phyloP scores from a whole-genome alignment of 2,797 vertebrate species.

The Babyrousa celebensis region DNA sequence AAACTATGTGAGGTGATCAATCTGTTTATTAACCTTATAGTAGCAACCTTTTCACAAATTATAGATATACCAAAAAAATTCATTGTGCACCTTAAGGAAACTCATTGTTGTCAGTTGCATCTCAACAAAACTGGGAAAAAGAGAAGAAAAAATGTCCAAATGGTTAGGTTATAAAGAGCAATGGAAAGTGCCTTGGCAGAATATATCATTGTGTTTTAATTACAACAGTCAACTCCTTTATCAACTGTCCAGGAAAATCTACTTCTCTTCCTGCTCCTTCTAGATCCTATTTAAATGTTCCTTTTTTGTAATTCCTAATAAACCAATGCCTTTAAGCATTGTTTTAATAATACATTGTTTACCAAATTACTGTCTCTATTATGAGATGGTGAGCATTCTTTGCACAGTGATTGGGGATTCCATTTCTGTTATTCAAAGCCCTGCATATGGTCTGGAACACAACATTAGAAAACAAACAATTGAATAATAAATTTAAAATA shows the following conservation, averaged over 20 bases:
- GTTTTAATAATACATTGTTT: too few relatives aligned
- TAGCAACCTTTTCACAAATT: neutral
- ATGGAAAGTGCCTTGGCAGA: neutral
- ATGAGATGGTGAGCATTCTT: neutral
- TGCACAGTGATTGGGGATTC: neutral
- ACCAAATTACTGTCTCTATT: too few relatives aligned
- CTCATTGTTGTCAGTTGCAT: neutral
- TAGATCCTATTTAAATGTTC: too few relatives aligned
- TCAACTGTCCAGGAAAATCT: too few relatives aligned
- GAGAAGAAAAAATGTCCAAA: neutral
- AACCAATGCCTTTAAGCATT: too few relatives aligned
- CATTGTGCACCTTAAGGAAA: neutral
- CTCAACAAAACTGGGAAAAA: neutral
- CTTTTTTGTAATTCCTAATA: too few relatives aligned
- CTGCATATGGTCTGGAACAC: neutral
- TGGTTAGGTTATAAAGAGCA: too few relatives aligned
- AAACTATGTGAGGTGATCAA: neutral
- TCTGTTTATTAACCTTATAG: neutral
- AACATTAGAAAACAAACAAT: neutral
- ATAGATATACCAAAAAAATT: neutral
- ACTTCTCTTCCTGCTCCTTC: too few relatives aligned
- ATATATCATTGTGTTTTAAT: neutral
- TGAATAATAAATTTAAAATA: neutral
- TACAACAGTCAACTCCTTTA: neutral
- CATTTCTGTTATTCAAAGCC: neutral